Evolutionary conservation across 1,140 invertebrate species (phyloP).

Genomic region (Bombus polaris): DNA sequence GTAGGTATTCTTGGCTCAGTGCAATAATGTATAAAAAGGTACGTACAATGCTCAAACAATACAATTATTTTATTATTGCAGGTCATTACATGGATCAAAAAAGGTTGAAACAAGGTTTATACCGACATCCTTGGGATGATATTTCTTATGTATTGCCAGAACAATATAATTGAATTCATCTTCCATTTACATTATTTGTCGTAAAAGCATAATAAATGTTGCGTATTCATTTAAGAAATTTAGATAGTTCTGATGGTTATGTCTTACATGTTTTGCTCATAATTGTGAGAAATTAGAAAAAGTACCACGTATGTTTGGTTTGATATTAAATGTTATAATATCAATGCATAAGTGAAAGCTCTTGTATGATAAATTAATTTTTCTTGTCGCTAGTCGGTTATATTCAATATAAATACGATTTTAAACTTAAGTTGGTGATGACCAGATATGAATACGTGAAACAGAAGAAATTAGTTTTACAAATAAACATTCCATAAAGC

Average conservation of each 20-base stretch:
- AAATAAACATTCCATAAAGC: constrained; percentile 34
- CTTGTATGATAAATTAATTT: background rate
- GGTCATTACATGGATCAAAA: constrained; percentile 99
- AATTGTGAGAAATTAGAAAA: constrained; percentile 16
- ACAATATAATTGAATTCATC: constrained; percentile 82
- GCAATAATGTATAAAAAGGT: constrained; percentile 14
- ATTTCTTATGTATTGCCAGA: constrained; percentile 99
- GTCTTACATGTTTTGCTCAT: constrained; percentile 11
- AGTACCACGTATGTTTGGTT: background rate
- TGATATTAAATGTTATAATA: constrained; percentile 14
- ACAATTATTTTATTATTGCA: constrained; percentile 75
- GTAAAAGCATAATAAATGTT: constrained; percentile 56
- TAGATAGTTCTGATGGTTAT: constrained; percentile 35
- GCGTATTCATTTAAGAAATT: constrained; percentile 44
- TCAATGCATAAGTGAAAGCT: background rate
- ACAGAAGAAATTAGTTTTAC: background rate
- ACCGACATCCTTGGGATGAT: constrained; percentile 99
- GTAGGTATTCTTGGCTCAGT: constrained; percentile 80
- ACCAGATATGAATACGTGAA: background rate
- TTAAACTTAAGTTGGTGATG: background rate
- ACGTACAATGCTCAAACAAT: background rate
- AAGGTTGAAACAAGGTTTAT: constrained; percentile 98
- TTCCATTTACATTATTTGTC: constrained; percentile 43
- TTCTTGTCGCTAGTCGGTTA: background rate
- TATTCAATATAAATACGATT: constrained; percentile 17